phyloP scores from a whole-genome alignment of 1,140 invertebrate species.

The Harpegnathos saltator region DNA sequence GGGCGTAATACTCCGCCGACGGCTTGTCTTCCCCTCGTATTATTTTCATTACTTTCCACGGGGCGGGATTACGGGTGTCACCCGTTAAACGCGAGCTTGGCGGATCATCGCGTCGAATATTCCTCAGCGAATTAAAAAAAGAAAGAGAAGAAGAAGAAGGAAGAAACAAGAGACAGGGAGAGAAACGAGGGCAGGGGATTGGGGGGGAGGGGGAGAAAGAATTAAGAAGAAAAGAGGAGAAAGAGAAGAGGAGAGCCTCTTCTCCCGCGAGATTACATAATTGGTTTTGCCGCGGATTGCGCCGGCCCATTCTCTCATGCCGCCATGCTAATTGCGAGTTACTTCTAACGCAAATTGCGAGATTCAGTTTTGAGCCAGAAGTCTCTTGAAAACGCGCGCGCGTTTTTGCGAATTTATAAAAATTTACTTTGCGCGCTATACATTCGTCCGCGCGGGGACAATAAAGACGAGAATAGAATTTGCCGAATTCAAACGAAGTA shows the following conservation, averaged over 20 bases:
- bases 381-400: not conserved
- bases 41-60: constrained; percentile 40
- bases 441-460: not conserved
- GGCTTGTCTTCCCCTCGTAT: constrained; percentile 4
- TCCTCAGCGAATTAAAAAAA: constrained; percentile 32
- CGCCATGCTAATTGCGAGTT: constrained; percentile 32
- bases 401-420: constrained; percentile 24
- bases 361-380: constrained; percentile 4
- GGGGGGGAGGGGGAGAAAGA: no score
- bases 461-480: constrained; percentile 8
- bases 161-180: no score
- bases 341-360: constrained; percentile 42
- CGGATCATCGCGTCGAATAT: constrained; percentile 38
- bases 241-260: not conserved
- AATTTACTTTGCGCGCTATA: not conserved
- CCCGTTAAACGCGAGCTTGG: constrained; percentile 29
- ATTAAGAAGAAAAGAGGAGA: not conserved
- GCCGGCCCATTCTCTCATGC: not conserved
- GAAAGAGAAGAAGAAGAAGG: not conserved
- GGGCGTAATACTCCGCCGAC: constrained; percentile 9
- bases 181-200: no score
- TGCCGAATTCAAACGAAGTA: not conserved
- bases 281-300: constrained; percentile 55
- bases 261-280: constrained; percentile 52
- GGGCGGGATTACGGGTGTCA: constrained; percentile 29